Base-by-base conservation (phyloP, 1,140 invertebrate genomes). In the Anastatus disparis region DNA sequence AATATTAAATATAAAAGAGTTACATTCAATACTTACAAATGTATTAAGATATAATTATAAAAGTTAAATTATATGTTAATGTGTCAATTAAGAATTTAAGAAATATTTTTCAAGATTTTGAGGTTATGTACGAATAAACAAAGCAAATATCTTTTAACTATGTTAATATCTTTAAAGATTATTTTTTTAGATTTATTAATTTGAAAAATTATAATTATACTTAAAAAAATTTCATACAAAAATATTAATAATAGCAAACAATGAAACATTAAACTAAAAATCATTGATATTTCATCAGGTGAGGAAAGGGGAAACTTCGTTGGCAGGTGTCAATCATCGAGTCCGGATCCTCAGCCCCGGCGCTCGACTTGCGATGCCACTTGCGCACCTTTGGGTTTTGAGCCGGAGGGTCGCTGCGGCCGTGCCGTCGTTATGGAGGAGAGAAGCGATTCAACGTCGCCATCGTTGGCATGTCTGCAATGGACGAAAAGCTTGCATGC, bases 401-500 rank as follows among this genome's bases (percentile, higher is more conserved):
- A 88, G 73, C 86, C 86, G 64, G 87, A 87, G 81, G 87, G 85
- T 81, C 80, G 83, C 71, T 84, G 83, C 76, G 79, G 78, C 74
- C 78, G 79, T 71, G 72, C 77, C 64, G 79, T 80, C 78, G 82
- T 85, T 82, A 82, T 86, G 83, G 84, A 85, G 79, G 77, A 82
- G 38, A 55, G 67, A 13, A 46, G 24, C 50, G 52, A 48, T 20
- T 29, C 69, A 8, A 22, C 42, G 13, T 90, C 91, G 76, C 89
- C 93, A 71, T n/a, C n/a, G n/a, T 94, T 94, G 65, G 87, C 92
- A 48, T 95, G 93, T 84, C 86, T 95, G 74, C 91, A 92, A 81
- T 97, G 95, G 95, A 93, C 95, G 24, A 88, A 91, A 76, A 93
- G 91, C 78, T 87, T 97, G 73, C 91, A 91, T 79, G 89, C 90